These are phyloP conservation scores for Scomber colias DNA, from an alignment of 2,113 vertebrate genomes.

Conservation along the genomic window DNA sequence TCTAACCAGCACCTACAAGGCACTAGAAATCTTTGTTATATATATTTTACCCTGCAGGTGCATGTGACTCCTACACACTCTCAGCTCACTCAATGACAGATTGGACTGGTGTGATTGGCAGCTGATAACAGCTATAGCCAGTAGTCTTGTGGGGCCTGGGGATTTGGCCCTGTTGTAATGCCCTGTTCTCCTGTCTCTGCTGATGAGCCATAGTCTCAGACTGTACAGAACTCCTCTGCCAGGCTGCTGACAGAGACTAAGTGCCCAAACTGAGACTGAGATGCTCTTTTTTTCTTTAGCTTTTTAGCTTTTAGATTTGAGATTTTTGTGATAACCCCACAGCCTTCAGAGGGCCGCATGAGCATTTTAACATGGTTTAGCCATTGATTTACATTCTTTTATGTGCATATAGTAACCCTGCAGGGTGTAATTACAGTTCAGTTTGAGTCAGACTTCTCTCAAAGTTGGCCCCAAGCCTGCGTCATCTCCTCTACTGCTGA, in stretches of 20 bases:
- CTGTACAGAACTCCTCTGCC: not conserved
- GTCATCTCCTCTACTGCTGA: no score
- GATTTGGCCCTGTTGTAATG: constrained; percentile 11
- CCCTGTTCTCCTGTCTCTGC: constrained; percentile 13
- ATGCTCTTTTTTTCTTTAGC: not conserved
- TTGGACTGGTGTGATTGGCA: constrained; percentile 34
- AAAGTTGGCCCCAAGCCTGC: no score
- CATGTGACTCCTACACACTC: constrained; percentile 9
- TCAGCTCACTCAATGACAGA: constrained; percentile 25
- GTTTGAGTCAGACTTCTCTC: not conserved
- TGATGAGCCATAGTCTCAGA: constrained; percentile 16
- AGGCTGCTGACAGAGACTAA: constrained; percentile 14
- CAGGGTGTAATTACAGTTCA: not conserved
- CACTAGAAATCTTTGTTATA: not conserved
- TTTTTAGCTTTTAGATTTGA: not conserved
- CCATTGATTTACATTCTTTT: not conserved
- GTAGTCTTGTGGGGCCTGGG: constrained; percentile 13
- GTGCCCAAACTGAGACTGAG: not conserved
- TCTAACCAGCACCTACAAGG: not conserved
- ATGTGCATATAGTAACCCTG: not conserved
- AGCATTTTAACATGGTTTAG: not conserved
- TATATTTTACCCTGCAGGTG: constrained; percentile 5
- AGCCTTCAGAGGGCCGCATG: not conserved
- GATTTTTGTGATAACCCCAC: not conserved
- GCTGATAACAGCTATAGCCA: constrained; percentile 43